Evolutionary conservation across 1,140 invertebrate genomes (phyloP).

Genomic region (Pteromalus puparum): DNA sequence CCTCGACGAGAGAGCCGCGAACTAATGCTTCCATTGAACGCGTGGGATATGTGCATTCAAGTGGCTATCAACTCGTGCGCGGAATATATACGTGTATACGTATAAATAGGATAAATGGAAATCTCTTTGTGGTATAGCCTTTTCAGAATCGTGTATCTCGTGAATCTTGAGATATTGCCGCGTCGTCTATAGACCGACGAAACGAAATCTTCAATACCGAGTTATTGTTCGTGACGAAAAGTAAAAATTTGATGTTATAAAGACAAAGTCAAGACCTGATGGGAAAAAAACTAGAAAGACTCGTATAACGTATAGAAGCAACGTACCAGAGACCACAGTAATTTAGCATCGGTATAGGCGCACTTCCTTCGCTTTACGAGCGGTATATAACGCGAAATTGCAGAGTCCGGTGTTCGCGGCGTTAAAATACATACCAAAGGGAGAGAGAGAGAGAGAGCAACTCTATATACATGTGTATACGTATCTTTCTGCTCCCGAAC

Average conservation of each 20-base stretch:
- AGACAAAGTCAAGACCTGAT: no score
- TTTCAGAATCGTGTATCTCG: background rate
- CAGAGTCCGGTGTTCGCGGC: background rate
- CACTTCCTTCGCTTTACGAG: background rate
- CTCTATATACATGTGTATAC: background rate
- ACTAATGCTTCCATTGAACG: background rate
- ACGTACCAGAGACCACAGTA: background rate
- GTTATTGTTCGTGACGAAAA: no score
- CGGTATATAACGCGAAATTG: slow-evolving; percentile 2
- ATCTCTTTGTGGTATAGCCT: background rate
- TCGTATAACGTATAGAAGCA: background rate
- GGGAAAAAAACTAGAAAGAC: background rate
- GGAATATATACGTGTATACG: background rate
- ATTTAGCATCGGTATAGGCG: background rate
- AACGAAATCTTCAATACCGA: no score
- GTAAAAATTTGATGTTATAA: no score
- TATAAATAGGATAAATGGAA: background rate
- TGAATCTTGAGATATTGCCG: background rate
- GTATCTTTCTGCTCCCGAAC: background rate
- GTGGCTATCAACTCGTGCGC: background rate
- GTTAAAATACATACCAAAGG: background rate
- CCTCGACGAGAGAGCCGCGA: background rate
- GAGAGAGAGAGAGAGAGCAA: background rate
- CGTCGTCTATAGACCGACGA: background rate
- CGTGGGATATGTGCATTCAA: background rate